Evolutionary conservation across 2,888 invertebrate genomes (phyloP).

Genomic region (Serripes groenlandicus): DNA sequence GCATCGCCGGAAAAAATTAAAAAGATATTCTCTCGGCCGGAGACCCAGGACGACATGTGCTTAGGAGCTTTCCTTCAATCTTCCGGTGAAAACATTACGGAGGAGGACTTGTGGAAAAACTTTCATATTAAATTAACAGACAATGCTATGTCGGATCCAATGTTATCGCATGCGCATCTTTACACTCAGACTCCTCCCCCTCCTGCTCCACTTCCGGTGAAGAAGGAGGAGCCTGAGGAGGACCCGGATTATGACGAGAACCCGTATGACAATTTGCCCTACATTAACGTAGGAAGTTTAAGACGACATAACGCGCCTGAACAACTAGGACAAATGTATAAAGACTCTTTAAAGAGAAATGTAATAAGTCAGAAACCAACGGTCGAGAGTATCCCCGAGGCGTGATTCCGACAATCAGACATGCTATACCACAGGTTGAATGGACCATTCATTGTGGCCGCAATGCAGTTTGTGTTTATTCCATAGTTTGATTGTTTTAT

Average conservation of each 20-base stretch:
- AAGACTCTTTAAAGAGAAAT: conserved; percentile 50
- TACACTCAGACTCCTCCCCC: conserved; percentile 11
- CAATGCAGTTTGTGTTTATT: too few relatives aligned
- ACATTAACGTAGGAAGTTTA: conserved; percentile 63
- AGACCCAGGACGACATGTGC: conserved; percentile 61
- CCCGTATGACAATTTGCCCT: conserved; percentile 65
- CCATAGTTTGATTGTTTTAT: too few relatives aligned
- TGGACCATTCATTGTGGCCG: conserved; percentile 5
- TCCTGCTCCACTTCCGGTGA: conserved; percentile 16
- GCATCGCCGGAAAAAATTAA: conserved; percentile 56
- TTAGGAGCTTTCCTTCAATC: conserved; percentile 47
- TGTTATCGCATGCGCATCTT: background rate
- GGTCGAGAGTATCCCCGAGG: conserved; percentile 59
- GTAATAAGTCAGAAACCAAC: conserved; percentile 52
- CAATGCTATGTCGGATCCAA: conserved; percentile 17
- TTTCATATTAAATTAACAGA: conserved; percentile 65
- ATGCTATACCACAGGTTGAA: background rate
- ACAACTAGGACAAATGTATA: conserved; percentile 33
- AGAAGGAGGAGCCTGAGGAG: conserved; percentile 36
- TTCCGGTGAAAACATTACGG: conserved; percentile 70
- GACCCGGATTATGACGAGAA: conserved; percentile 68
- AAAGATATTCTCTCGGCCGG: conserved; percentile 29
- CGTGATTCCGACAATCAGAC: background rate
- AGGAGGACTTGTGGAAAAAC: conserved; percentile 72
- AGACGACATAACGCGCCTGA: conserved; percentile 60